phyloP scores from a whole-genome alignment of 30 jellyfish, hydroid and myxozoan genomes.

The Cassiopea andromeda region DNA sequence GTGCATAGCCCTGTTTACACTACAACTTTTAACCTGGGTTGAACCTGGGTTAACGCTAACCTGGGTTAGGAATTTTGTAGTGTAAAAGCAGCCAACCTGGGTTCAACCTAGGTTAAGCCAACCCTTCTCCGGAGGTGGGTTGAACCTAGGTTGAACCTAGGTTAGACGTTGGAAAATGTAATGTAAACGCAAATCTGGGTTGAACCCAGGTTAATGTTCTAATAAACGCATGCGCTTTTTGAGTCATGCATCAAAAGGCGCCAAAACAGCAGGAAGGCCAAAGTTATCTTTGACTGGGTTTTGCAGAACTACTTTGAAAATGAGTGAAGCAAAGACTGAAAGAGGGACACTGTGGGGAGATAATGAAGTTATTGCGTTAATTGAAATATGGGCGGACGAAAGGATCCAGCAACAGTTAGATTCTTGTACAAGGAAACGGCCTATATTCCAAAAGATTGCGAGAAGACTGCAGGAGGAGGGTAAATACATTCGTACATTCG shows the following conservation, averaged over 20 bases:
- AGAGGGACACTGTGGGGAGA: slow-evolving; percentile 51
- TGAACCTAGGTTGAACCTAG: slow-evolving; percentile 49
- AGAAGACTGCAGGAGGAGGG: slow-evolving; percentile 2
- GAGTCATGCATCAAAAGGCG: slow-evolving; percentile 5
- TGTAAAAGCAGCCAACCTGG: slow-evolving; percentile 41
- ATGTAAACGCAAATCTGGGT: slow-evolving; percentile 55
- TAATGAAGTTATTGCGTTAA: slow-evolving; percentile 23
- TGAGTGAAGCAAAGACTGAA: slow-evolving; percentile 25
- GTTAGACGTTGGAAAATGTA: slow-evolving; percentile 44
- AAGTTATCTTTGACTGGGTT: background rate
- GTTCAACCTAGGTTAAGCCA: slow-evolving; percentile 53
- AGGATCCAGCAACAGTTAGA: slow-evolving; percentile 67
- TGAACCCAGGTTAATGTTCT: slow-evolving; percentile 33
- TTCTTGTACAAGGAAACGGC: slow-evolving; percentile 28
- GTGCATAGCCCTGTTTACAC: slow-evolving; percentile 17
- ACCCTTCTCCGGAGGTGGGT: slow-evolving; percentile 36
- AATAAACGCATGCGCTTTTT: slow-evolving; percentile 4
- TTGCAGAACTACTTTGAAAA: background rate
- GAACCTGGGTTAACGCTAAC: slow-evolving; percentile 42
- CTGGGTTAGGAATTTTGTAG: slow-evolving; percentile 28
- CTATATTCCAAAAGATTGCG: slow-evolving; percentile 16
- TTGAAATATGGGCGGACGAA: slow-evolving; percentile 66
- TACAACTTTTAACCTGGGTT: slow-evolving; percentile 43
- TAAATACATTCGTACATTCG: slow-evolving; percentile 4
- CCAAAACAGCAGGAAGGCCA: background rate